Conservation (phyloP, 2,113 vertebrate species). For the Tupaia chinensis region DNA sequence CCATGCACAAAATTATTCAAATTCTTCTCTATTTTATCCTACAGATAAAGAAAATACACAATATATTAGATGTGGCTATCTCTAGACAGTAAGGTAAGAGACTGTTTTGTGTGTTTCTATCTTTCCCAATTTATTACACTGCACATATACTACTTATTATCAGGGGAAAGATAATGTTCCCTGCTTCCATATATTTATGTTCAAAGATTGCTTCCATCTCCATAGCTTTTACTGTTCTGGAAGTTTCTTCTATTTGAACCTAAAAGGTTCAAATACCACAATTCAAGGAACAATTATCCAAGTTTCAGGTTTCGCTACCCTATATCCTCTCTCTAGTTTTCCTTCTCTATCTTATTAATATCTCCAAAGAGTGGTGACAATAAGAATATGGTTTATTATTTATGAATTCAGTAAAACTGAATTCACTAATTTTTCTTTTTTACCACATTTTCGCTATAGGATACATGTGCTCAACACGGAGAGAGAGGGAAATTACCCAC, state of each 20-base stretch:
- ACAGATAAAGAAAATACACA: neutral
- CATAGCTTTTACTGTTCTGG: conserved; percentile 28
- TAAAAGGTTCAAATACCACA: neutral
- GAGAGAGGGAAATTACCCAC: too few species aligned
- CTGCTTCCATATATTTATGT: conserved; percentile 7
- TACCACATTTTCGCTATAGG: too few species aligned
- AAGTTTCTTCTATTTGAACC: conserved; percentile 17
- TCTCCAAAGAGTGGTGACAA: neutral
- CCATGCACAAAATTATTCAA: neutral
- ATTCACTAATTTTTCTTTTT: neutral
- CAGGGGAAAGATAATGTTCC: neutral
- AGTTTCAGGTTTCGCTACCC: conserved; percentile 17
- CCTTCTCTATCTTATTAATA: neutral
- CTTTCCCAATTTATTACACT: conserved; percentile 21
- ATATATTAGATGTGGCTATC: conserved; percentile 12
- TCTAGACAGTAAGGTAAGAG: neutral
- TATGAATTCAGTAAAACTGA: neutral
- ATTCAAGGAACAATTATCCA: conserved; percentile 1
- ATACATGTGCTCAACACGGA: too few species aligned
- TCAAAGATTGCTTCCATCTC: conserved; percentile 3
- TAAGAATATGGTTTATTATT: neutral
- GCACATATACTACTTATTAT: neutral
- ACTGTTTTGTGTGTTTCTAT: conserved; percentile 6
- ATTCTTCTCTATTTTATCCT: conserved; percentile 17
- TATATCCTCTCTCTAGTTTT: conserved; percentile 45